Evolutionary conservation across 2,797 vertebrate species (phyloP).

Genomic region (Mergus octosetaceus): DNA sequence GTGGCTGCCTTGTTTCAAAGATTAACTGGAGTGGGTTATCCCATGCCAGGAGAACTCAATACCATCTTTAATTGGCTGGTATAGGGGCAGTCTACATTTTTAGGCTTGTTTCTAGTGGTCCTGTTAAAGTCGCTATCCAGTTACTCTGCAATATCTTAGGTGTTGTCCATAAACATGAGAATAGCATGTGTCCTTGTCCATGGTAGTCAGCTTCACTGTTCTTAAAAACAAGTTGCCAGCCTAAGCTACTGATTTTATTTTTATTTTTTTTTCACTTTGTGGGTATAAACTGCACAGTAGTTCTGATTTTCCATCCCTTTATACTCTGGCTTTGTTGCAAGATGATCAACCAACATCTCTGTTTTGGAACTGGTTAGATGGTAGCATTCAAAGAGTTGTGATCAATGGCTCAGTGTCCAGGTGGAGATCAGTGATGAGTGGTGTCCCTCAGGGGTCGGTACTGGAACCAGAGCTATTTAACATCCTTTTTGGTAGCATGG

Average conservation of each 20-base stretch:
- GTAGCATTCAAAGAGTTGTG: neutral
- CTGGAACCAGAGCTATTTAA: no score
- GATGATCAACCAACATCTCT: neutral
- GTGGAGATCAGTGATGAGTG: neutral
- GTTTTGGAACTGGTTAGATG: neutral
- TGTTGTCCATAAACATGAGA: neutral
- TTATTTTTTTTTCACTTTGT: neutral
- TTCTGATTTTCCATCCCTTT: neutral
- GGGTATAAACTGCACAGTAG: fast-evolving
- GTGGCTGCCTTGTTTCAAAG: neutral
- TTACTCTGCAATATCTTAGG: neutral
- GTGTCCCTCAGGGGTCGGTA: neutral
- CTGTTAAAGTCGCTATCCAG: neutral
- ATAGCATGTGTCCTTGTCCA: fast-evolving
- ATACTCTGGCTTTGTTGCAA: neutral
- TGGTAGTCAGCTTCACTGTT: fast-evolving
- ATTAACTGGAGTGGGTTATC: neutral
- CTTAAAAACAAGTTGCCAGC: neutral
- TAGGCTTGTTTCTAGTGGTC: neutral
- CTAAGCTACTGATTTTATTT: neutral
- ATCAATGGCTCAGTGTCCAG: neutral
- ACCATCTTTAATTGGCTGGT: fast-evolving
- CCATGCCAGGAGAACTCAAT: neutral
- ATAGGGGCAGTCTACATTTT: neutral
- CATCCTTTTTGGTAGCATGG: no score